Conservation (phyloP, 2,797 vertebrate genomes). For the Microcaecilia unicolor region DNA sequence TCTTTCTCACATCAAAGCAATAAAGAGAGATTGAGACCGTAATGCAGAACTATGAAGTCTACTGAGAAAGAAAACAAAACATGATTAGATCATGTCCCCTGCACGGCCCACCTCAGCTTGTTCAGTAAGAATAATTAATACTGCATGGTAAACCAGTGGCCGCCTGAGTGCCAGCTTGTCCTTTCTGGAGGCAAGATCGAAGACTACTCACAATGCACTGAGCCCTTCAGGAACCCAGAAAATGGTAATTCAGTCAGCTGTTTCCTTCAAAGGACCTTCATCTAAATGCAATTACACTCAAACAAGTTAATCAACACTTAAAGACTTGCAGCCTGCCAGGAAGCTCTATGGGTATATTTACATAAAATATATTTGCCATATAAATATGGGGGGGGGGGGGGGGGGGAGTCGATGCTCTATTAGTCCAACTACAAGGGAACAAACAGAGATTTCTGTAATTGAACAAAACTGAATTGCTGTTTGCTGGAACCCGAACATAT, state of each 20-base stretch:
- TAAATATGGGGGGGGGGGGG: constrained; percentile 42
- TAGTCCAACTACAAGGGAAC: constrained; percentile 22
- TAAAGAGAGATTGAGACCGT: constrained; percentile 10
- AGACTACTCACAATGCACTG: constrained; percentile 55
- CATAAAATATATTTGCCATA: constrained; percentile 47
- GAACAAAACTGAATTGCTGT: constrained; percentile 31
- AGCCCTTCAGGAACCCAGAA: constrained; percentile 64
- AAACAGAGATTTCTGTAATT: constrained; percentile 30
- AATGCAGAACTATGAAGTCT: constrained; percentile 1
- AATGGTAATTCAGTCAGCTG: constrained; percentile 80
- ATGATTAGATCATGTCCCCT: constrained; percentile 47
- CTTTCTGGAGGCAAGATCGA: constrained; percentile 83
- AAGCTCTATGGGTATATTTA: constrained; percentile 45
- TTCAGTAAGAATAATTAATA: constrained; percentile 75
- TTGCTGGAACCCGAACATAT: constrained; percentile 18
- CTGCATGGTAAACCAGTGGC: constrained; percentile 65
- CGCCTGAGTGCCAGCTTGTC: constrained; percentile 57
- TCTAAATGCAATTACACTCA: constrained; percentile 65
- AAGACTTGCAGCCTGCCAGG: constrained; percentile 29
- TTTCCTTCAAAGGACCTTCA: constrained; percentile 90
- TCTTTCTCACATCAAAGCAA: constrained; percentile 3
- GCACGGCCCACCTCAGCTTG: constrained; percentile 67
- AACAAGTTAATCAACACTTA: constrained; percentile 61
- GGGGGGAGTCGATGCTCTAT: constrained; percentile 43
- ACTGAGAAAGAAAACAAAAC: constrained; percentile 8